These are phyloP conservation scores for Alloplasta piceator DNA, from an alignment of 2,888 invertebrate species.

Conservation along the genomic window DNA sequence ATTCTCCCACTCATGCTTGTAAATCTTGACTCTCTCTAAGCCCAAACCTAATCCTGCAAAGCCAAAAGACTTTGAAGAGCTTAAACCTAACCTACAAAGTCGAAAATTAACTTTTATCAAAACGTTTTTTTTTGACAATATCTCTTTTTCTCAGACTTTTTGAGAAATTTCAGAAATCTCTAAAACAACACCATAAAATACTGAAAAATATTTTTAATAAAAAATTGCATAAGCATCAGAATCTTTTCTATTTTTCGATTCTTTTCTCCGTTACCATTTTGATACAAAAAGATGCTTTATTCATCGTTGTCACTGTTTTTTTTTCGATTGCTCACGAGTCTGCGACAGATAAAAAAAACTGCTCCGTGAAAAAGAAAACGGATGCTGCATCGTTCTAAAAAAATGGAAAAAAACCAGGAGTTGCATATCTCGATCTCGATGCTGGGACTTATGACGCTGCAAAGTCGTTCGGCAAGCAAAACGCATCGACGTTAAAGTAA, in stretches of 20 bases:
- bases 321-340: background rate
- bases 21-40: no score
- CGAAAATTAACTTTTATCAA: no score
- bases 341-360: no score
- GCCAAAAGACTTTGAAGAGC: no score
- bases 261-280: background rate
- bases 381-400: constrained; percentile 27
- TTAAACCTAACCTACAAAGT: no score
- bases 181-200: no score
- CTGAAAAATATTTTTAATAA: background rate
- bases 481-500: constrained; percentile 2
- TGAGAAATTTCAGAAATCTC: no score
- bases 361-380: constrained; percentile 14
- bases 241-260: background rate
- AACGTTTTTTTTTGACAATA: no score
- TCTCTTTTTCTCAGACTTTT: no score
- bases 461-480: constrained; percentile 17
- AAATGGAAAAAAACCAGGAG: background rate
- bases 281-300: background rate
- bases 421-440: constrained; percentile 25
- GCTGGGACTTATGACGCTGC: background rate
- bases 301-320: background rate
- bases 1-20: no score
- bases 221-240: background rate
- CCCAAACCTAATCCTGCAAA: no score